phyloP scores from a whole-genome alignment of 2,888 invertebrate genomes.

The Ischnus inquisitorius region DNA sequence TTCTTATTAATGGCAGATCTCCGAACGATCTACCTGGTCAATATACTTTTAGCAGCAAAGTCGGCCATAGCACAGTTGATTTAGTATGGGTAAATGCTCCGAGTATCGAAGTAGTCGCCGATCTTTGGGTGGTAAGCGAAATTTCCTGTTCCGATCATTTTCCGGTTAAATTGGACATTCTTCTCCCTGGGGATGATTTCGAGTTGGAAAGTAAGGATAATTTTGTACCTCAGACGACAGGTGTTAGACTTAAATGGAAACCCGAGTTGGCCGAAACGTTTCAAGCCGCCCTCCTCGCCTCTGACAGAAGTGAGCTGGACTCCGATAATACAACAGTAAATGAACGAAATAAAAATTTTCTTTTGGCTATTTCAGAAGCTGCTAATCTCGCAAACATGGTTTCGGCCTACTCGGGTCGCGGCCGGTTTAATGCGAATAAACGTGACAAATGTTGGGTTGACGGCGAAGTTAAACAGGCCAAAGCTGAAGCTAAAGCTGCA shows the following conservation, averaged over 20 bases:
- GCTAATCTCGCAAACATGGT: not conserved
- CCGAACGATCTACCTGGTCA: constrained; percentile 12
- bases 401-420: not conserved
- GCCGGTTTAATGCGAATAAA: not conserved
- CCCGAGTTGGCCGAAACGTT: constrained; percentile 9
- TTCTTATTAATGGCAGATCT: constrained; percentile 41
- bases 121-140: not conserved
- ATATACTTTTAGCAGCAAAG: constrained; percentile 8
- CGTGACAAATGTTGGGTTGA: constrained; percentile 22
- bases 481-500: constrained; percentile 8
- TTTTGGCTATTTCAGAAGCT: not conserved
- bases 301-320: not conserved
- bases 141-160: not conserved
- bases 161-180: not conserved
- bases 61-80: not conserved
- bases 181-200: not conserved
- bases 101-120: not conserved
- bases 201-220: not conserved
- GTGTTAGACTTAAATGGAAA: not conserved
- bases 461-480: constrained; percentile 5
- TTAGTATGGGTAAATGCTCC: constrained; percentile 25
- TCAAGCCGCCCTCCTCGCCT: not conserved
- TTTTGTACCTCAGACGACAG: not conserved
- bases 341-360: not conserved
- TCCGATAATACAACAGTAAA: not conserved